These are phyloP conservation scores for Champsocephalus esox DNA, from an alignment of 2,797 vertebrate species.

Conservation along the genomic window DNA sequence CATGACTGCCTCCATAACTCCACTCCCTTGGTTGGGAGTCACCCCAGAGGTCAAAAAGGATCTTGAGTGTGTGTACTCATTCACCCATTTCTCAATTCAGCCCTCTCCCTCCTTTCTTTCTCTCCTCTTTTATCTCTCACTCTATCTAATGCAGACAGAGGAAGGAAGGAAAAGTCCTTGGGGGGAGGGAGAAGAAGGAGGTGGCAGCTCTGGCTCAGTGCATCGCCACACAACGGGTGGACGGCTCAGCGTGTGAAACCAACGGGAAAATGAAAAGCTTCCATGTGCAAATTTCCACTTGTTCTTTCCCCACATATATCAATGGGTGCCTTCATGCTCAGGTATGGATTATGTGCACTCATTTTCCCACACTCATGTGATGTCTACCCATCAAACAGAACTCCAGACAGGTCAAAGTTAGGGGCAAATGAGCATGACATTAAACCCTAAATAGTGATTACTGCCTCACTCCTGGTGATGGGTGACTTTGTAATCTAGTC, in stretches of 20 bases:
- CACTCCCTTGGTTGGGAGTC: conserved; percentile 57
- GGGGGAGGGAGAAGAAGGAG: conserved; percentile 17
- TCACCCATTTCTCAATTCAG: conserved; percentile 57
- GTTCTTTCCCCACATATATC: not conserved
- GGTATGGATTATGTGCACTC: not conserved
- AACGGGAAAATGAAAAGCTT: conserved; percentile 7
- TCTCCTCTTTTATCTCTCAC: conserved; percentile 31
- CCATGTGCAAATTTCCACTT: not conserved
- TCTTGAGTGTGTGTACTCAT: conserved; percentile 57
- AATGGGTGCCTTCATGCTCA: not conserved
- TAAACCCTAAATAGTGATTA: conserved; percentile 68
- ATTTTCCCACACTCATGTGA: conserved; percentile 1
- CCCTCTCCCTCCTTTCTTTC: conserved; percentile 22
- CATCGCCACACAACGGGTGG: conserved; percentile 1
- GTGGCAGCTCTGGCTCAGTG: conserved; percentile 20
- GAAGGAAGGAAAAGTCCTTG: conserved; percentile 33
- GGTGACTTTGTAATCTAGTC: conserved; percentile 53
- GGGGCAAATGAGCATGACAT: conserved; percentile 43
- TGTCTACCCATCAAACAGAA: not conserved
- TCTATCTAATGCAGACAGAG: conserved; percentile 46
- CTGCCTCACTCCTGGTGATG: conserved; percentile 50
- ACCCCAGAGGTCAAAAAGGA: conserved; percentile 67
- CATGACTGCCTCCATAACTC: conserved; percentile 66
- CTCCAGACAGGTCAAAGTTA: conserved; percentile 16
- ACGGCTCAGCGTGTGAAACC: conserved; percentile 3